Evolutionary conservation across 1,140 invertebrate species (phyloP).

Genomic region (Drosophila kanapiae): DNA sequence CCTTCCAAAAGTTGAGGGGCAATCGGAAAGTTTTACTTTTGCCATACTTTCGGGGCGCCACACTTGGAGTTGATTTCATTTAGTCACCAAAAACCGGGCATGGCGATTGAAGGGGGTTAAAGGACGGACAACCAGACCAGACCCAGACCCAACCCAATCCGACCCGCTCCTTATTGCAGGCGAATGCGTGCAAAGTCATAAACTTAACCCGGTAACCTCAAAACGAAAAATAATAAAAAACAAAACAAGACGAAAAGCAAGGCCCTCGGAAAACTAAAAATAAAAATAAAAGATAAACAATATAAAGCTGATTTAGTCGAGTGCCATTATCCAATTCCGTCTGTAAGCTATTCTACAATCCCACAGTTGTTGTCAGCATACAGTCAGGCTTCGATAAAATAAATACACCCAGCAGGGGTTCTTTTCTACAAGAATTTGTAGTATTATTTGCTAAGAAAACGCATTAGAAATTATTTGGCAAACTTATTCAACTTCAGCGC

Average conservation of each 20-base stretch:
- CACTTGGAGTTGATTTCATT: slow-evolving; percentile 40
- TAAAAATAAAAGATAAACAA: slow-evolving; percentile 31
- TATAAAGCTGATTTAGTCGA: slow-evolving; percentile 61
- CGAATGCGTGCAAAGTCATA: slow-evolving; percentile 71
- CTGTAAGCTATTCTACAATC: slow-evolving; percentile 19
- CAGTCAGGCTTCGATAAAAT: neutral
- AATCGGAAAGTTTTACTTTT: slow-evolving; percentile 42
- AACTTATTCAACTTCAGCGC: too few relatives aligned
- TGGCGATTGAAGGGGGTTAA: neutral
- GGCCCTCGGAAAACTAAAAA: slow-evolving; percentile 18
- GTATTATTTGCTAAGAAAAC: neutral
- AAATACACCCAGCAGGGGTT: neutral
- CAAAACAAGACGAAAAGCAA: slow-evolving; percentile 6
- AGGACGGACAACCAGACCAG: neutral
- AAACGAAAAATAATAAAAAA: slow-evolving; percentile 33
- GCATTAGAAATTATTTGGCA: neutral
- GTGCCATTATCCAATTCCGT: slow-evolving; percentile 57
- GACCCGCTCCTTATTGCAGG: slow-evolving; percentile 26
- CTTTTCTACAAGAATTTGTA: neutral
- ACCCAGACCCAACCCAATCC: neutral
- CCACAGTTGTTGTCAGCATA: slow-evolving; percentile 40
- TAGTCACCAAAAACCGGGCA: slow-evolving; percentile 8
- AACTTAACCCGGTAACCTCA: slow-evolving; percentile 79
- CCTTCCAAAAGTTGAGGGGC: slow-evolving; percentile 5
- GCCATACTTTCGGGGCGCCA: slow-evolving; percentile 39